phyloP scores from a whole-genome alignment of 1,140 invertebrate genomes.

The Callitettix versicolor region DNA sequence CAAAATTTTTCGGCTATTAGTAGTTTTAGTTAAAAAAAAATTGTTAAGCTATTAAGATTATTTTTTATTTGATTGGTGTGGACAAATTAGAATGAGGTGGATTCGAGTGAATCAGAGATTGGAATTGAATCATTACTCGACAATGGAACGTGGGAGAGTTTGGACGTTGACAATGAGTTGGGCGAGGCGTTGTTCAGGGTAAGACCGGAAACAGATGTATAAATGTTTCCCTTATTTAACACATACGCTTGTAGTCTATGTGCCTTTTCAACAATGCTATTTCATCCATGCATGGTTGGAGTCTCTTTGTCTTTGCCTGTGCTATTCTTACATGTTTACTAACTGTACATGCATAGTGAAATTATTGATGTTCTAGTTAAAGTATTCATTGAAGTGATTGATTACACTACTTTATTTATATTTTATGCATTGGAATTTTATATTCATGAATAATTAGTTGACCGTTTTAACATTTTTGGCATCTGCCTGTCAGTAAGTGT shows the following conservation, averaged over 20 bases:
- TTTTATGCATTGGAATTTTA: too few species aligned
- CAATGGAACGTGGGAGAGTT: constrained; percentile 46
- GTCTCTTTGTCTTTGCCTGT: neutral
- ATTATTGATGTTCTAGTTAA: too few species aligned
- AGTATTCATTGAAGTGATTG: too few species aligned
- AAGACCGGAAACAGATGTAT: constrained; percentile 2
- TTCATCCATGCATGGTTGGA: neutral
- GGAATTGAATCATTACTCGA: constrained; percentile 43
- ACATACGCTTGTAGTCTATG: neutral
- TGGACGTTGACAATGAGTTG: constrained; percentile 22
- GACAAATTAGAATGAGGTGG: constrained; percentile 9
- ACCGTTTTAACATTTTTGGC: too few species aligned
- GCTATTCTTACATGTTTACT: neutral
- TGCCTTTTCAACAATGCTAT: neutral
- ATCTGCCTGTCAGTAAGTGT: too few species aligned
- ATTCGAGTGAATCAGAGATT: constrained; percentile 23
- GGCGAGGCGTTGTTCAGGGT: constrained; percentile 27
- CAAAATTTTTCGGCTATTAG: too few species aligned
- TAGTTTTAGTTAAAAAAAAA: too few species aligned
- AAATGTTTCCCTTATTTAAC: neutral
- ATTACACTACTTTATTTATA: too few species aligned
- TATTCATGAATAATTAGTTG: too few species aligned
- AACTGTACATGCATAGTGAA: too few species aligned
- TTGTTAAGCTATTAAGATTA: too few species aligned
- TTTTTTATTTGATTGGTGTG: neutral